Evolutionary conservation across 2,113 vertebrate species (phyloP), one percentile per base, ranked within the genome.

Genomic region (Serinus canaria): DNA sequence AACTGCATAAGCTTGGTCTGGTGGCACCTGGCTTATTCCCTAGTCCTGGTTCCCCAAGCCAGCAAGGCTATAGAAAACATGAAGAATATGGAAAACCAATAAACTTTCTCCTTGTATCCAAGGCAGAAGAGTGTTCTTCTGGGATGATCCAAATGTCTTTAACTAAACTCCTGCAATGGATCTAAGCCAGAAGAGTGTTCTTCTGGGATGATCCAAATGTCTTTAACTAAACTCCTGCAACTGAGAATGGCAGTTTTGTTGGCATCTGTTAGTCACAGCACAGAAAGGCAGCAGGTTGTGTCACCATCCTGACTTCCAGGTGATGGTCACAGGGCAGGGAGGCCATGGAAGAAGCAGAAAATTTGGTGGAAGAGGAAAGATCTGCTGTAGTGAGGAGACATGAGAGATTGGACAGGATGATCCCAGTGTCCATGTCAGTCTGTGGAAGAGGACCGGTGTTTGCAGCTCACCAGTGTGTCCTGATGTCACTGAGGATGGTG

Each of bases 401-500:
- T 39, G 18, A 67, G 49, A 69, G 16, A 25, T 5, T 59, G 60
- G 39, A 50, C 35, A 64, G 23, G 21, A 28, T 14, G 17, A 62
- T 73, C 35, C 27, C 19, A 22, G 15, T 72, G 22, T 66, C 69
- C 31, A 1, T 1, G 0, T 66, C 43, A 28, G 22, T 47, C 77
- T 89, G 56, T 4, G 4, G 27, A 87, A 39, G 47, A 59, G 39
- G 12, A 7, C 30, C 67, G 16, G 5, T 5, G 0, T 72, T 24
- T 25, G 15, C 44, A 76, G 24, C 59, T 73, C 0, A 0, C 21
- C 13, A 9, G 6, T 9, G 16, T 52, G 17, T 60, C 58, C 41
- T 6, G 3, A 2, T 37, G 14, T 55, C 55, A 77, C n/a, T 0
- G 0, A 83, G 41, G 22, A 53, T 24, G 22, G 41, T 0, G 0